Percentiles rank a stretch among this genome's conserved stretches.
Conservation (phyloP, 2,113 vertebrate species). For the Glaucomys volans region DNA sequence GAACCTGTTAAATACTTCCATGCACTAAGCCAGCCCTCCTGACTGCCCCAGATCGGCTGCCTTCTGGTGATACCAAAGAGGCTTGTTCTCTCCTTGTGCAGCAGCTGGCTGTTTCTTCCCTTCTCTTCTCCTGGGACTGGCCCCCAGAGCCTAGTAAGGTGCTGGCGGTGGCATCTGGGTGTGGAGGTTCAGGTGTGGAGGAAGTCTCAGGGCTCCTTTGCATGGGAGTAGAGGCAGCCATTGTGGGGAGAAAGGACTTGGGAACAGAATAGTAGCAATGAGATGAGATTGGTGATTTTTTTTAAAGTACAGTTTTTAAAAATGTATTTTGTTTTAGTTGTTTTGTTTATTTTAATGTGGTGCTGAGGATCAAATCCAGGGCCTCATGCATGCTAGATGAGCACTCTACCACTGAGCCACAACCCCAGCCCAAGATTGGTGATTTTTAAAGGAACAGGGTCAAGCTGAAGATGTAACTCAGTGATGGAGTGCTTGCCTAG, state of each 20-base stretch:
- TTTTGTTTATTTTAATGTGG: too few relatives aligned
- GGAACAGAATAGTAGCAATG: neutral
- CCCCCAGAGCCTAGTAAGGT: neutral
- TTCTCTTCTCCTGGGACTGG: neutral
- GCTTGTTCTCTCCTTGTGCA: accelerated
- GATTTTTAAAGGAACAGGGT: neutral
- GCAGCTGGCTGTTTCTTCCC: neutral
- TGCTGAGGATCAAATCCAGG: too few relatives aligned
- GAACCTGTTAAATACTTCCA: constrained; percentile 85
- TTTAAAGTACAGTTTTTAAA: too few relatives aligned
- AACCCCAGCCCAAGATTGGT: too few relatives aligned
- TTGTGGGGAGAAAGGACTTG: neutral
- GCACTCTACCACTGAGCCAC: too few relatives aligned
- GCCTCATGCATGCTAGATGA: too few relatives aligned
- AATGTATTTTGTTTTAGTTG: too few relatives aligned
- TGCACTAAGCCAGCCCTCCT: constrained; percentile 49
- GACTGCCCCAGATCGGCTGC: neutral
- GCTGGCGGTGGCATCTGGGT: neutral
- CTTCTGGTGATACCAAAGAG: neutral
- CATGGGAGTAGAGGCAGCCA: neutral
- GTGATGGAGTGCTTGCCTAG: neutral
- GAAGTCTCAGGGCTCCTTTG: neutral
- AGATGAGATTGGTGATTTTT: neutral
- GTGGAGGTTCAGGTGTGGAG: neutral
- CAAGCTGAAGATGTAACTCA: neutral